A percentile compares a stretch with the other conserved stretches of the same genome.
Evolutionary conservation across 2,113 vertebrate species (phyloP).

Genomic region (Conger conger): DNA sequence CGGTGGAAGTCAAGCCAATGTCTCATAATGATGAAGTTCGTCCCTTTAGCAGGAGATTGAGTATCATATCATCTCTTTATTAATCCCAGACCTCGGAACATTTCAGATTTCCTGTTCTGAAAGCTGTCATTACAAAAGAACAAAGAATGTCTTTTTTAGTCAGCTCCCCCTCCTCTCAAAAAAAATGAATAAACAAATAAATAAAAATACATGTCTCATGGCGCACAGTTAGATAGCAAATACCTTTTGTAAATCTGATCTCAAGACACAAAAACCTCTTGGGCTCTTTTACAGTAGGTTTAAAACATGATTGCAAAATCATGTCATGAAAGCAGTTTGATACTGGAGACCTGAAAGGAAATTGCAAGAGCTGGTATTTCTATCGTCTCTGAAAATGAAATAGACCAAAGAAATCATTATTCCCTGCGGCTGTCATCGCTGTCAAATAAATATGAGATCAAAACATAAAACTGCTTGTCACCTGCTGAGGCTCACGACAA

Average conservation of each 20-base stretch:
- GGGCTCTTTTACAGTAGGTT: neutral
- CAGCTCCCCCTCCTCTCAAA: neutral
- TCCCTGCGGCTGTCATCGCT: neutral
- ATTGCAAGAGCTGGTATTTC: slow-evolving; percentile 12
- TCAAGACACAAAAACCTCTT: neutral
- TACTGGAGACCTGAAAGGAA: slow-evolving; percentile 5
- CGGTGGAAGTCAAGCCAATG: slow-evolving; percentile 40
- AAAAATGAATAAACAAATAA: no score
- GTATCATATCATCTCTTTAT: slow-evolving; percentile 25
- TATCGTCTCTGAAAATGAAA: slow-evolving; percentile 8
- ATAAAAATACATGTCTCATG: neutral
- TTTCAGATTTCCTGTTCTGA: slow-evolving; percentile 24
- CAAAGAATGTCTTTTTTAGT: neutral
- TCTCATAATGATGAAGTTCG: slow-evolving; percentile 46
- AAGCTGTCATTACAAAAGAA: neutral
- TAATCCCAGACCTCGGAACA: slow-evolving; percentile 18
- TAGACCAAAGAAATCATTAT: neutral
- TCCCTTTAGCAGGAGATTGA: slow-evolving; percentile 46
- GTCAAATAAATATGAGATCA: neutral
- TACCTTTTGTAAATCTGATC: neutral
- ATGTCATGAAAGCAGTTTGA: neutral
- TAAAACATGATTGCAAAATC: neutral
- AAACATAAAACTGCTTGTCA: neutral
- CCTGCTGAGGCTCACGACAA: neutral
- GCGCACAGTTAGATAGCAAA: neutral